Evolutionary conservation across 2,888 invertebrate genomes (phyloP).

Genomic region (Papilio protenor): DNA sequence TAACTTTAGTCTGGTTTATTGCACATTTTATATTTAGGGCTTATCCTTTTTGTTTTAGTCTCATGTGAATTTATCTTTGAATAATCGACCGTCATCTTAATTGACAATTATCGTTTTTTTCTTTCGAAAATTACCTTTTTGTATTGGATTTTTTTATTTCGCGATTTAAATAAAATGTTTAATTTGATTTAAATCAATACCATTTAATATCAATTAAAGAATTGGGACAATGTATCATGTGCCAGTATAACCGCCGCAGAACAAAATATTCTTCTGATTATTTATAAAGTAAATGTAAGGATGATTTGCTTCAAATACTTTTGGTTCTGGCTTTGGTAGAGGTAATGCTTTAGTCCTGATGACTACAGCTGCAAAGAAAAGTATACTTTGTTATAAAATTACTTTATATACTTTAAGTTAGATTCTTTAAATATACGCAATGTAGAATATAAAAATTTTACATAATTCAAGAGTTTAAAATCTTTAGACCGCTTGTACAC

Average conservation of each 20-base stretch:
- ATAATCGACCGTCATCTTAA: not conserved
- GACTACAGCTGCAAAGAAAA: slow-evolving; percentile 15
- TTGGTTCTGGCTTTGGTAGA: slow-evolving; percentile 8
- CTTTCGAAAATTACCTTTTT: not conserved
- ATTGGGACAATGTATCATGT: not conserved
- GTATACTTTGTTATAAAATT: not conserved
- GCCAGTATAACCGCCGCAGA: slow-evolving; percentile 32
- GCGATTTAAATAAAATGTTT: not conserved
- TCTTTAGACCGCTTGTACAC: too few relatives aligned
- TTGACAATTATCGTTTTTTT: not conserved
- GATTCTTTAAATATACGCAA: not conserved
- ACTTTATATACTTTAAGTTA: not conserved
- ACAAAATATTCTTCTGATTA: slow-evolving; percentile 33
- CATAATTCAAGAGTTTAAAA: too few relatives aligned
- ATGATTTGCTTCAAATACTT: slow-evolving; percentile 27
- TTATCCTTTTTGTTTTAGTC: not conserved
- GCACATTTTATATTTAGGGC: not conserved
- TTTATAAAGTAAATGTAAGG: slow-evolving; percentile 23
- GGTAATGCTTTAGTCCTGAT: slow-evolving; percentile 6
- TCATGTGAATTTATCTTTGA: not conserved
- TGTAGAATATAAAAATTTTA: not conserved
- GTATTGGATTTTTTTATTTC: not conserved
- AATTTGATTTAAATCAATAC: not conserved
- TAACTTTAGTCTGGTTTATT: not conserved
- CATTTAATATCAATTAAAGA: not conserved